Conservation (phyloP, 2,888 invertebrate species). For the Candidula unifasciata region DNA sequence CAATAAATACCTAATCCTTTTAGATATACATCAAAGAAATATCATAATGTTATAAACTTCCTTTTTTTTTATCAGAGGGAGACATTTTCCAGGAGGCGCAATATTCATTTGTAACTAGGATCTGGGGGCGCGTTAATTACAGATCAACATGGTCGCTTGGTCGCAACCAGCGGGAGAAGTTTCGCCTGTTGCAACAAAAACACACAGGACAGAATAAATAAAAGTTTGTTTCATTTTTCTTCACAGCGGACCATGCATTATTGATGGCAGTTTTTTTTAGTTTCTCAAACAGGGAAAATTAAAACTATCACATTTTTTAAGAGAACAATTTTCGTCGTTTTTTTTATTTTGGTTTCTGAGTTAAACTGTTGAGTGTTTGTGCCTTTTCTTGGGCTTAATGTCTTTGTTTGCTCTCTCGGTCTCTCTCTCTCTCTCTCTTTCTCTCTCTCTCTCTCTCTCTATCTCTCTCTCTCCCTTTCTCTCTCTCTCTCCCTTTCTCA, state of each 20-base stretch:
- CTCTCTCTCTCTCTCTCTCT: slow-evolving; percentile 10
- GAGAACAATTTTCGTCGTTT: slow-evolving; percentile 3
- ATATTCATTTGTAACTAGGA: too few species aligned
- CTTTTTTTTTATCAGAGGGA: too few species aligned
- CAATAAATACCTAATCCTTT: too few species aligned
- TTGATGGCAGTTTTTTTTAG: background rate
- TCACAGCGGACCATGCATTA: background rate
- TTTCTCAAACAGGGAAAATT: background rate
- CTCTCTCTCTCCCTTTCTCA: too few species aligned
- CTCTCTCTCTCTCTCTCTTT: slow-evolving; percentile 10
- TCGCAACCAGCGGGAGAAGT: background rate
- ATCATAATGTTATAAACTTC: too few species aligned
- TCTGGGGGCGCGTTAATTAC: too few species aligned
- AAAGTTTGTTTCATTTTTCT: background rate
- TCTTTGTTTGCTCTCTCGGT: too few species aligned
- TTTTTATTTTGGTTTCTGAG: background rate
- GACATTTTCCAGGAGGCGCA: too few species aligned
- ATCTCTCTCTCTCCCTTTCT: background rate
- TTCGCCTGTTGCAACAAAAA: background rate
- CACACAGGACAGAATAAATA: background rate
- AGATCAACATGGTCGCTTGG: background rate
- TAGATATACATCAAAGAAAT: too few species aligned
- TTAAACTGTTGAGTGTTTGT: background rate
- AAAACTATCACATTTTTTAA: background rate
- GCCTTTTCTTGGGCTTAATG: too few species aligned